Evolutionary conservation across 35 echinoderm and acorn worm genomes (phyloP), one percentile per base, ranked within the genome.

Genomic region (Chiridota heheva): DNA sequence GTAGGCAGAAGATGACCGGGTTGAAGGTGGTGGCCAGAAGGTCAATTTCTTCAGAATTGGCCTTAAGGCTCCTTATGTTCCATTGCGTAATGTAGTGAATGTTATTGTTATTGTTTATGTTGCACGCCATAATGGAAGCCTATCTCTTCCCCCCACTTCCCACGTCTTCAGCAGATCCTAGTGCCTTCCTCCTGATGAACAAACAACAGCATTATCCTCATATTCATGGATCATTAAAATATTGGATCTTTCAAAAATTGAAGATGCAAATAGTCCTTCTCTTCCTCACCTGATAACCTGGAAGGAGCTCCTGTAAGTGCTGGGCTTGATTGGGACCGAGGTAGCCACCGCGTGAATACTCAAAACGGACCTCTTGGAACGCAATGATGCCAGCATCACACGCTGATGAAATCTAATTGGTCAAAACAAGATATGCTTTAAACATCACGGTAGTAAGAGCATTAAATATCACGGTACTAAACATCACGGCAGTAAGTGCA

Each of bases 301-400:
- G 84, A 67, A 86, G 25, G 39, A 61, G 31, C 22, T 77, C 40
- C 22, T 42, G 42, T 27, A 86, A 60, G 48, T 86, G 84, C 29
- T 86, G 69, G 10, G 78, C 57, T 44, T 86, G 84, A 51, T 59
- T 63, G 27, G 84, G 84, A 27, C 84, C 84, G 25, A 59, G 33
- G 16, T 61, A 7, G 15, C 17, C 59, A 16, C 42, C 34, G 18
- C 78, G 76, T 49, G 42, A 74, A n/a, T 65, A 47, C 33, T 74
- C 72, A 86, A 86, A 86, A 15, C 84, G 58, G 18, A 86, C 84
- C 38, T 86, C 84, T 56, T 86, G 84, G 24, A 86, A 86, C n/a
- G 56, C 84, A 12, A 86, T 42, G 0, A 86, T 58, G 67, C 78
- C 84, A 77, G 65, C 59, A 34, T 36, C 31, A 53, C 64, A 60